Conservation (phyloP, 2,888 invertebrate species). For the Epistrophe eligans region DNA sequence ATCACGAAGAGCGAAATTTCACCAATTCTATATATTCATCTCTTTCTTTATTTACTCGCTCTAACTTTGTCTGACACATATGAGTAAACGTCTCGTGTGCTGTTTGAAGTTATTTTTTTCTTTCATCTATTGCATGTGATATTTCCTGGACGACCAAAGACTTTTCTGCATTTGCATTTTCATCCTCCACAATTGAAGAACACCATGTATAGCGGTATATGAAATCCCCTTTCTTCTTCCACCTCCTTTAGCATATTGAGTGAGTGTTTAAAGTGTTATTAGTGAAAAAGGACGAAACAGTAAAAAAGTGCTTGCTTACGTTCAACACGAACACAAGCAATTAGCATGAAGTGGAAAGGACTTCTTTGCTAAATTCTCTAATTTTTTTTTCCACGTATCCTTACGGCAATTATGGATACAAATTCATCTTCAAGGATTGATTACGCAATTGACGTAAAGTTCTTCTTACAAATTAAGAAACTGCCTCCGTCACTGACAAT, state of each 20-base stretch:
- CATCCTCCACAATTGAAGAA: conserved; percentile 35
- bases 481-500: not conserved
- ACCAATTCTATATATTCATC: not conserved
- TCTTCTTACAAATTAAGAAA: conserved; percentile 2
- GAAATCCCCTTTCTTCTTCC: not conserved
- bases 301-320: conserved; percentile 27
- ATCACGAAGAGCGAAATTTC: conserved; percentile 62
- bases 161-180: conserved; percentile 68
- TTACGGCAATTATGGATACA: conserved; percentile 59
- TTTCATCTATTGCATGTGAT: conserved; percentile 31
- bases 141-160: conserved; percentile 44
- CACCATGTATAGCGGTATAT: conserved; percentile 27
- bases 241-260: conserved; percentile 16
- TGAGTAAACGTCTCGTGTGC: not conserved
- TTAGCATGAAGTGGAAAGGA: conserved; percentile 51
- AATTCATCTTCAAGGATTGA: conserved; percentile 67
- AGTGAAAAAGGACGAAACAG: conserved; percentile 32
- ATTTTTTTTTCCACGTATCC: conserved; percentile 18
- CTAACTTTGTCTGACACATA: not conserved
- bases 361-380: not conserved
- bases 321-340: conserved; percentile 66
- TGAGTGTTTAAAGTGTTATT: conserved; percentile 73
- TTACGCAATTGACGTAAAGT: conserved; percentile 58
- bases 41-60: not conserved
- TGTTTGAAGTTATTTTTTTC: conserved; percentile 14